Percentiles rank a stretch among this genome's conserved stretches.
phyloP scores from a whole-genome alignment of 1,140 invertebrate species.

The Drosophila sechellia region DNA sequence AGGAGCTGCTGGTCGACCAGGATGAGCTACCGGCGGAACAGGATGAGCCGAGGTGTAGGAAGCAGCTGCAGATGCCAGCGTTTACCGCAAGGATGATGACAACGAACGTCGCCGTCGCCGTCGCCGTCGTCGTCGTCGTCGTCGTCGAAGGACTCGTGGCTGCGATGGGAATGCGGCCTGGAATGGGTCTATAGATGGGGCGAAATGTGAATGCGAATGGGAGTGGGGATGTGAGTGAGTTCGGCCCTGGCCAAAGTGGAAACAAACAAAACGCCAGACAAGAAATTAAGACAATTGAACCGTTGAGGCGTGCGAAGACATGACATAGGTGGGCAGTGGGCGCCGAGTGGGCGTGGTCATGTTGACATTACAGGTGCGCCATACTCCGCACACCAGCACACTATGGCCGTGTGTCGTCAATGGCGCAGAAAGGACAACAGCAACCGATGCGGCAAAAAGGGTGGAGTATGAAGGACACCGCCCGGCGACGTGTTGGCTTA shows the following conservation, averaged over 20 bases:
- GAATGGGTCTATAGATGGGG: not conserved
- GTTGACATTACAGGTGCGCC: conserved; percentile 80
- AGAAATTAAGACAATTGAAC: conserved; percentile 83
- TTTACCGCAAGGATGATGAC: conserved; percentile 70
- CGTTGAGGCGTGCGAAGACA: conserved; percentile 77
- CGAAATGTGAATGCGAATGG: conserved; percentile 1
- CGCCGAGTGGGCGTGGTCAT: conserved; percentile 52
- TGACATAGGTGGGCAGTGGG: conserved; percentile 51
- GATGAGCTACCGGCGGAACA: conserved; percentile 15
- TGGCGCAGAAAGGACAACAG: conserved; percentile 78
- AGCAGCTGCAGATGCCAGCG: conserved; percentile 69
- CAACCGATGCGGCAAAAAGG: conserved; percentile 1
- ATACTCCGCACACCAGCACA: conserved; percentile 25
- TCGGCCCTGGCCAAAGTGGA: conserved; percentile 40
- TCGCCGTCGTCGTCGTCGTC: not conserved
- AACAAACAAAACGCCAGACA: conserved; percentile 79
- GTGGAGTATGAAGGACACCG: conserved; percentile 6
- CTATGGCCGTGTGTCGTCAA: conserved; percentile 54
- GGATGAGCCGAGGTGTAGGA: conserved; percentile 36
- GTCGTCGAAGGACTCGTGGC: conserved; percentile 1
- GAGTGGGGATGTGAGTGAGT: conserved; percentile 6
- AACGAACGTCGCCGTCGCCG: conserved; percentile 12
- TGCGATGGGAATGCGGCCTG: conserved; percentile 4
- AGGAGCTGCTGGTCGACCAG: conserved; percentile 15
- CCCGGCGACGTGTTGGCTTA: conserved; percentile 73